Evolutionary conservation across 2,797 vertebrate genomes (phyloP).

Genomic region (Simalia tracyae): DNA sequence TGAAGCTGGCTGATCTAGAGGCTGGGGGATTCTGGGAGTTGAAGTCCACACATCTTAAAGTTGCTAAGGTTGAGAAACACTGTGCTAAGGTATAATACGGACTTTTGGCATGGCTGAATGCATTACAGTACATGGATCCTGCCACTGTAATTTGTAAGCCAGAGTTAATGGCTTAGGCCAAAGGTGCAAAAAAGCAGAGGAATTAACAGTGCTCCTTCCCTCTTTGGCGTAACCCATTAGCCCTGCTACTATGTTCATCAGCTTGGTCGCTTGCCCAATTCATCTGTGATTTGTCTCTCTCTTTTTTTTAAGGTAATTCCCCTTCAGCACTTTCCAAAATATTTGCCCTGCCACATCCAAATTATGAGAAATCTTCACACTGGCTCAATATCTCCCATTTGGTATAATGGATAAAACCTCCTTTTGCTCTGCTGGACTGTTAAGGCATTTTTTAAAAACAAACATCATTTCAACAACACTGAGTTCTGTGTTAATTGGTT

Average conservation of each 20-base stretch:
- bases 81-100: too few species aligned
- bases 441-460: neutral
- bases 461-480: neutral
- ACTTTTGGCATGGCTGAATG: neutral
- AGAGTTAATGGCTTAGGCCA: too few species aligned
- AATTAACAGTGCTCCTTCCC: too few species aligned
- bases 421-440: neutral
- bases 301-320: neutral
- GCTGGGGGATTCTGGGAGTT: too few species aligned
- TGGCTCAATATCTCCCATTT: neutral
- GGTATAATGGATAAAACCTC: neutral
- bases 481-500: conserved; percentile 14
- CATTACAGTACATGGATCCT: neutral
- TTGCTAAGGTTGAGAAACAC: neutral
- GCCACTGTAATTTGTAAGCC: too few species aligned
- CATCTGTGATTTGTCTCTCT: neutral
- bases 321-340: neutral
- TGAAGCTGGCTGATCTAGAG: too few species aligned
- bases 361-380: too few species aligned
- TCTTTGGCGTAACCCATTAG: too few species aligned
- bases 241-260: neutral
- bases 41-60: too few species aligned
- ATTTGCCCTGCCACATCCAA: neutral
- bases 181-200: too few species aligned
- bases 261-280: neutral